Evolutionary conservation across 2,797 vertebrate species (phyloP).

Genomic region (Protonibea diacanthus): DNA sequence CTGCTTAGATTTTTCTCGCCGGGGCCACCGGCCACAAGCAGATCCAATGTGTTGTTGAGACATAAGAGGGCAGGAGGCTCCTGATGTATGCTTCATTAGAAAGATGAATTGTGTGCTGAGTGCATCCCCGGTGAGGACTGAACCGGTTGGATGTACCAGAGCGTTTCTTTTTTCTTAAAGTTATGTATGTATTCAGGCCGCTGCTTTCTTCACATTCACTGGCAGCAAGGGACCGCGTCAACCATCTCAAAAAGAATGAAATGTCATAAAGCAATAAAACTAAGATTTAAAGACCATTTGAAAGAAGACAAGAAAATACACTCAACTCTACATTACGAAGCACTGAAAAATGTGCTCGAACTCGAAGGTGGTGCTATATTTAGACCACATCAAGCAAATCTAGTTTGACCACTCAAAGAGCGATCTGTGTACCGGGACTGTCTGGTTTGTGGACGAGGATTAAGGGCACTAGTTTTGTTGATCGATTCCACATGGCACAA

Average conservation of each 20-base stretch:
- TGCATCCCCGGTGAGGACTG: slow-evolving; percentile 52
- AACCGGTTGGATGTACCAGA: slow-evolving; percentile 10
- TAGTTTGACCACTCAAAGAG: slow-evolving; percentile 3
- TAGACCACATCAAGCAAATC: not conserved
- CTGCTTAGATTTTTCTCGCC: slow-evolving; percentile 50
- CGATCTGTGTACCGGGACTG: not conserved
- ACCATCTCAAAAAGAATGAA: not conserved
- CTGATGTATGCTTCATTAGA: slow-evolving; percentile 71
- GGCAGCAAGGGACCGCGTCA: not conserved
- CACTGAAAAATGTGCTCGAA: not conserved
- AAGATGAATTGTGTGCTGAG: slow-evolving; percentile 68
- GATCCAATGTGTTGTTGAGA: slow-evolving; percentile 46
- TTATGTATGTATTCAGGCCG: slow-evolving; percentile 56
- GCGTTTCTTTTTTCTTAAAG: not conserved
- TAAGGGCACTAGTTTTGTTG: not conserved
- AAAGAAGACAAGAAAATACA: not conserved
- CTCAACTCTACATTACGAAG: not conserved
- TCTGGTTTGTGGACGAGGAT: slow-evolving; percentile 36
- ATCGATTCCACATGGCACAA: not conserved
- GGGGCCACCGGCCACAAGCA: slow-evolving; percentile 53
- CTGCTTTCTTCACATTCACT: slow-evolving; percentile 20
- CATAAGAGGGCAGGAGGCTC: slow-evolving; percentile 47
- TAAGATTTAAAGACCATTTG: not conserved
- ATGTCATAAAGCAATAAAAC: not conserved
- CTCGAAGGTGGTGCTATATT: not conserved